Conservation (phyloP, 2,888 invertebrate species). For the Lepetodrilus schrolli region DNA sequence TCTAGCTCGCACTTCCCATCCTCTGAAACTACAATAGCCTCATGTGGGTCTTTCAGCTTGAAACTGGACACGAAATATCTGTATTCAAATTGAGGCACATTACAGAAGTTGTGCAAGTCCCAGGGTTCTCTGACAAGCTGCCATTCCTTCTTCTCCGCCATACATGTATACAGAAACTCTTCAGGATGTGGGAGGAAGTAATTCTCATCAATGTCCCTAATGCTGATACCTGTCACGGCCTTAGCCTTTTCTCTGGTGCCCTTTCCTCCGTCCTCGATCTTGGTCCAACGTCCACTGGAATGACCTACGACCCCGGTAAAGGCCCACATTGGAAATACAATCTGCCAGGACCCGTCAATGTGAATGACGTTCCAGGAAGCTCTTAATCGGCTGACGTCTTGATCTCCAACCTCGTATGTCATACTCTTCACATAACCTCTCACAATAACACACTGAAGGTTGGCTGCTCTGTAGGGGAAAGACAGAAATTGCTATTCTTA, state of each 20-base stretch:
- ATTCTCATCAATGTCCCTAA: conserved; percentile 36
- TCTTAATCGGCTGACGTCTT: conserved; percentile 47
- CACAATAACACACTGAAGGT: conserved; percentile 61
- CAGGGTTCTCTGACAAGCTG: conserved; percentile 40
- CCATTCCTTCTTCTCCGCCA: conserved; percentile 47
- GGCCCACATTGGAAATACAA: conserved; percentile 65
- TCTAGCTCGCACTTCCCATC: conserved; percentile 40
- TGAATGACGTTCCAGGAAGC: conserved; percentile 66
- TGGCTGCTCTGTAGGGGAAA: conserved; percentile 62
- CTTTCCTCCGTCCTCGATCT: conserved; percentile 37
- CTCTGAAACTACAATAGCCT: conserved; percentile 38
- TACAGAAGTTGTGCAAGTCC: conserved; percentile 36
- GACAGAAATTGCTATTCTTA: no score
- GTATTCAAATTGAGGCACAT: conserved; percentile 35
- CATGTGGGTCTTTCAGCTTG: conserved; percentile 36
- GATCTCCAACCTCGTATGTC: conserved; percentile 57
- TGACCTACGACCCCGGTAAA: conserved; percentile 44
- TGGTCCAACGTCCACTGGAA: conserved; percentile 38
- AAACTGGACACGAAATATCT: conserved; percentile 40
- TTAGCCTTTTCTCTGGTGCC: background rate
- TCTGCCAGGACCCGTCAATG: conserved; percentile 62
- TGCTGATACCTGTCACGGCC: conserved; percentile 28
- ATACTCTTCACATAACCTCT: conserved; percentile 63
- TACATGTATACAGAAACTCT: conserved; percentile 44
- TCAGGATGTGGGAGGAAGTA: conserved; percentile 47